These are phyloP conservation scores for Megalopta genalis DNA, from an alignment of 1,140 invertebrate species.

Conservation along the genomic window DNA sequence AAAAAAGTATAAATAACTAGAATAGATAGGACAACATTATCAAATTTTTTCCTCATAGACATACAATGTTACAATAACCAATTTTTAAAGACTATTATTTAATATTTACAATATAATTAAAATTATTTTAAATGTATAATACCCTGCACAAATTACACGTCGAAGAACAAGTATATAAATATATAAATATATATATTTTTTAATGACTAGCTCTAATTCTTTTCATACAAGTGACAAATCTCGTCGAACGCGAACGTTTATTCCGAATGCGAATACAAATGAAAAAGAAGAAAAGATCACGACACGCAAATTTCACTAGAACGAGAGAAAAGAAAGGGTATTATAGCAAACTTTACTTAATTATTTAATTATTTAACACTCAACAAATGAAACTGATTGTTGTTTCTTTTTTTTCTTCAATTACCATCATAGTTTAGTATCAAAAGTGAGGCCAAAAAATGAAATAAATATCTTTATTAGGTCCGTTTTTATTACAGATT, in stretches of 20 bases:
- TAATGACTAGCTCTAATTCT: not conserved
- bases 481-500: slow-evolving; percentile 74
- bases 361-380: slow-evolving; percentile 52
- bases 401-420: slow-evolving; percentile 55
- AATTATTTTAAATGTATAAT: slow-evolving; percentile 59
- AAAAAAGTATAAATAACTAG: slow-evolving; percentile 69
- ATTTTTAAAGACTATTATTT: slow-evolving; percentile 69
- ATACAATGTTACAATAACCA: slow-evolving; percentile 69
- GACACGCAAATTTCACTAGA: slow-evolving; percentile 19
- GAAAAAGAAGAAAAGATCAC: not conserved
- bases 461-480: slow-evolving; percentile 73
- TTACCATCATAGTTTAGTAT: slow-evolving; percentile 65
- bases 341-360: slow-evolving; percentile 62
- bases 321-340: slow-evolving; percentile 44
- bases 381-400: slow-evolving; percentile 37
- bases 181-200: slow-evolving; percentile 25
- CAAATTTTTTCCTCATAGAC: slow-evolving; percentile 74
- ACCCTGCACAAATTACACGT: slow-evolving; percentile 45
- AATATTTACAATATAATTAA: slow-evolving; percentile 53
- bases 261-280: not conserved
- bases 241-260: not conserved
- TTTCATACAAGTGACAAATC: slow-evolving; percentile 32
- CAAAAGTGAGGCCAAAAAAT: slow-evolving; percentile 75
- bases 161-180: slow-evolving; percentile 20
- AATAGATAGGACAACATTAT: slow-evolving; percentile 77